phyloP scores from a whole-genome alignment of 2,797 vertebrate species.

The Hydrolagus colliei region DNA sequence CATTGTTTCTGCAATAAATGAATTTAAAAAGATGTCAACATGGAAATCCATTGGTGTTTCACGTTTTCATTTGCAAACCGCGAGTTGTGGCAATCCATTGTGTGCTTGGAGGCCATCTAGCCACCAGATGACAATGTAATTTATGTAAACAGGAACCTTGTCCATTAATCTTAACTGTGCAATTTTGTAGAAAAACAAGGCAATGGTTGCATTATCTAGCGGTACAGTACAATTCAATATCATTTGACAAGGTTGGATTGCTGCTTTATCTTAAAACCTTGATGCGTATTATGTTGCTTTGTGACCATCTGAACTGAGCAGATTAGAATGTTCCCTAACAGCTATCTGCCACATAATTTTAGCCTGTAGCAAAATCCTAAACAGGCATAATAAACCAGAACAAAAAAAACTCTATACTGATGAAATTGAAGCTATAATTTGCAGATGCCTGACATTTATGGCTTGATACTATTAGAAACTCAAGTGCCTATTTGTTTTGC shows the following conservation, averaged over 20 bases:
- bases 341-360: conserved; percentile 74
- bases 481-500: conserved; percentile 75
- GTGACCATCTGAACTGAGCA: conserved; percentile 47
- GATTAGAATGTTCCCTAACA: conserved; percentile 73
- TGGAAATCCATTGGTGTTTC: too few relatives aligned
- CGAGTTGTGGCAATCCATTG: not conserved
- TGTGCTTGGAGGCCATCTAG: not conserved
- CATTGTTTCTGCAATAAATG: too few relatives aligned
- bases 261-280: conserved; percentile 27
- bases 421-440: conserved; percentile 75
- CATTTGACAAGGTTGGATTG: conserved; percentile 29
- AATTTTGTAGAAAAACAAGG: conserved; percentile 19
- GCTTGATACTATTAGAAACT: conserved; percentile 73
- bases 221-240: conserved; percentile 4
- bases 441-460: conserved; percentile 73
- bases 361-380: conserved; percentile 66
- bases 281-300: conserved; percentile 10
- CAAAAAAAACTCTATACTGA: conserved; percentile 63
- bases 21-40: too few relatives aligned
- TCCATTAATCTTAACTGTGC: conserved; percentile 21
- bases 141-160: conserved; percentile 5
- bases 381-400: conserved; percentile 69
- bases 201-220: not conserved
- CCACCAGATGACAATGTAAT: conserved; percentile 2
- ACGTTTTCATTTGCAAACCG: not conserved